Evolutionary conservation across 2,113 vertebrate genomes (phyloP), one percentile per base, ranked within the genome.

Genomic region (Arvicanthis niloticus): DNA sequence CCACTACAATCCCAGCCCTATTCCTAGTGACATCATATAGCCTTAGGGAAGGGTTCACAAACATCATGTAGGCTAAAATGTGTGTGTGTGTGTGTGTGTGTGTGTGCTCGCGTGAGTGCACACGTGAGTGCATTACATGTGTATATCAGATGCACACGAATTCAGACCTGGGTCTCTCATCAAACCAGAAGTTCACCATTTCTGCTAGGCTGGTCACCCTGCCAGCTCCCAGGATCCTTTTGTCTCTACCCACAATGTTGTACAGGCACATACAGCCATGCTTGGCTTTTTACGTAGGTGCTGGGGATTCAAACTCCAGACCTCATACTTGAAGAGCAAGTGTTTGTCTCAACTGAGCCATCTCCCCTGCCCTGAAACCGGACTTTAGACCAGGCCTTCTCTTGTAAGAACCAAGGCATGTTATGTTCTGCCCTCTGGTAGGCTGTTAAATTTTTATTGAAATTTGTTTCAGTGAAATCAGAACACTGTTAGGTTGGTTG

Each of bases 371-470:
- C 29, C 9, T 17, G 70, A 17, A 70, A 84, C 12, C 0, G 12
- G 45, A 15, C 40, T 62, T 68, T 19, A 65, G 85, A 29, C 21
- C 19, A 65, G 48, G 15, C 24, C 80, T 94, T 24, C 34, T 10
- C 65, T 80, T 58, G 1, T 5, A 11, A 21, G 62, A 40, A 89
- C 77, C 6, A 29, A 26, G 0, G 1, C 7, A 4, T 7, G 17
- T 1, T 11, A 1, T 2, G 9, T 48, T 3, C 0, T 3, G 51
- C 53, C 77, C 42, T 70, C 17, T 6, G 3, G 2, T 2, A 48
- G 4, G 31, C n/a, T 78, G 53, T 1, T 1, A 9, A 12, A 5
- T 70, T 17, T 77, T 56, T 17, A 31, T 42, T 94, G 21, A n/a
- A 19, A 65, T 51, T 15, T 2, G 8, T 51, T 68, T 15, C 29